Base-by-base conservation (phyloP, 1,140 invertebrate species). In the Scaptomyza pallida region DNA sequence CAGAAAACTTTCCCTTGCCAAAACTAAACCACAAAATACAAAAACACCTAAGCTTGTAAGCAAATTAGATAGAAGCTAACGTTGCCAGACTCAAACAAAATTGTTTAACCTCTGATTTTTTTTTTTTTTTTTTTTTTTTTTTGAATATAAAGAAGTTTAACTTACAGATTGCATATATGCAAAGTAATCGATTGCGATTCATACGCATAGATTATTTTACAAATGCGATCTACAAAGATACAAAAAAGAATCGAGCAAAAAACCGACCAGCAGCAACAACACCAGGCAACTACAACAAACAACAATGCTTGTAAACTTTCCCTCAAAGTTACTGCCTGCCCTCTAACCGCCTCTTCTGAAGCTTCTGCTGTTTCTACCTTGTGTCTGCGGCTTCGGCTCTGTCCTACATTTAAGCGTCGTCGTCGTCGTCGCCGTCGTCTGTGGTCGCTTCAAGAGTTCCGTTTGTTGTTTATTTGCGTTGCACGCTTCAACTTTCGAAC, bases 201-300 rank as follows among this genome's bases (percentile, higher is more conserved):
- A 61, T 77, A 35, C 43, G 41, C 69, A 56, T 57, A 40, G 60
- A 74, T 63, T 55, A 64, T 60, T 81, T 78, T 68, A 51, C 80
- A 30, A 80, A 56, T 45, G 74, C 63, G 74, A 78, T 81, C 77
- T 86, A 72, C 74, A 80, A 86, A 80, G 78, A 81, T 26, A 26
- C 1, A 76, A 86, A 37, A 37, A 41, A 13, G 16, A 50, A 64
- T 12, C 23, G 6, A 61, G 41, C 26, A 44, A 50, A 48, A 17
- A 30, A 26, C n/a, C n/a, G 23, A 44, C 41, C 19, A 60, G 55
- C 59, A 35, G 56, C 33, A 47, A 35, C 43, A 41, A 44, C 9
- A 41, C n/a, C n/a, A n/a, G n/a, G n/a, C n/a, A n/a, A n/a, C n/a
- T n/a, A n/a, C n/a, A n/a, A n/a, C 3, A n/a, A 41, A 63, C 30